Base-by-base conservation (phyloP, 2,113 vertebrate genomes). In the Greenwoodochromis staneri region DNA sequence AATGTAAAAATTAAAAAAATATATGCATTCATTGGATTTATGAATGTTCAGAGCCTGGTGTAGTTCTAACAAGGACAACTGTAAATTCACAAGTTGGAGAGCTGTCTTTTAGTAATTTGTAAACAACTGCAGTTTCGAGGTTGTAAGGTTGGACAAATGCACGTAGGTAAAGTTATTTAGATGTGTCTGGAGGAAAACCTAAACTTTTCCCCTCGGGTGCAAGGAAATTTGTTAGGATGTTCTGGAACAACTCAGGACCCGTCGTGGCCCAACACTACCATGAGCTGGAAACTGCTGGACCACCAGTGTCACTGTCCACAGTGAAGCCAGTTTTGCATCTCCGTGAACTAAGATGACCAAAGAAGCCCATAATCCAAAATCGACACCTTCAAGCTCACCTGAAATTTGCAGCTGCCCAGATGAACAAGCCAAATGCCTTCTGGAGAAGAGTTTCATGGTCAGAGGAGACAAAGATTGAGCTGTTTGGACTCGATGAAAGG, bases 231-330 rank as follows among this genome's bases (percentile, higher is more conserved):
- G 10, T 38, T 38, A n/a, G 61, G 19, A n/a, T 66, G 61, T 66
- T 38, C 61, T 0, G 0, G 31, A 66, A 66, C 31, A 66, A 38
- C 61, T 38, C 34, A 0, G 61, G 61, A 66, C 9, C 1, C 1
- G 1, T 11, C 6, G 7, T 38, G 61, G 61, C 61, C 0, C 61
- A 38, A 66, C 10, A 36, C 1, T 0, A 1, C 34, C 34, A 38
- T 13, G 34, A 38, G 34, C 61, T 66, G 31, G 31, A 63, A 0
- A 63, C 31, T 63, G 31, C 59, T 63, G 61, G 61, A 66, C 31
- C 61, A 8, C 34, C 17, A 66, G 34, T 19, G 34, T 66, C 61
- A 7, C 17, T 12, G 31, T 8, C 61, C 19, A 38, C 61, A 66
- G 34, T 66, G 63, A 38, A 69, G 19, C 63, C 19, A 13, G 63